Evolutionary conservation across 2,113 vertebrate species (phyloP).

Genomic region (Sciurus niger): DNA sequence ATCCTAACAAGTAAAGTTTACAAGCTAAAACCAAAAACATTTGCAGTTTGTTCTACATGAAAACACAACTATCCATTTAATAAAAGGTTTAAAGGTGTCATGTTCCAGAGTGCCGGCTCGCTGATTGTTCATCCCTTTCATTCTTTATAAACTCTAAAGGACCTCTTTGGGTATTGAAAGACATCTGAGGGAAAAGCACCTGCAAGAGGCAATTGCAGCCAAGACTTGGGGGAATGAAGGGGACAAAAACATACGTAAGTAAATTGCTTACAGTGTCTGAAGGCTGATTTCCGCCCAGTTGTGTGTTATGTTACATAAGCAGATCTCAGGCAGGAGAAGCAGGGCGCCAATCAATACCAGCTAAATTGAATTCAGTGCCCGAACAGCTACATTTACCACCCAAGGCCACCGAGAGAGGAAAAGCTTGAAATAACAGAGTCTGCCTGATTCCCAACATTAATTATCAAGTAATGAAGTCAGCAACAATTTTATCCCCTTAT

Average conservation of each 20-base stretch:
- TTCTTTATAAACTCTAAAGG: background rate
- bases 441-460: background rate
- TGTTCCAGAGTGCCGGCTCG: rapidly evolving
- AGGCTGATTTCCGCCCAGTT: slow-evolving; percentile 51
- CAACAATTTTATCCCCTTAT: background rate
- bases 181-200: background rate
- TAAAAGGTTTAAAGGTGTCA: background rate
- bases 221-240: background rate
- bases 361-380: slow-evolving; percentile 67
- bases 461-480: background rate
- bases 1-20: background rate
- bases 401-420: background rate
- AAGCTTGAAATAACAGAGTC: background rate
- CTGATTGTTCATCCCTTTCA: background rate
- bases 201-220: background rate
- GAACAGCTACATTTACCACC: slow-evolving; percentile 33
- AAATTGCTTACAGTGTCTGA: slow-evolving; percentile 16
- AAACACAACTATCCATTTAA: background rate
- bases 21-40: background rate
- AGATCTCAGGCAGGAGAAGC: slow-evolving; percentile 44
- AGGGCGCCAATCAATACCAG: slow-evolving; percentile 9
- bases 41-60: background rate
- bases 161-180: background rate
- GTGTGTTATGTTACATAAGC: slow-evolving; percentile 64
- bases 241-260: background rate